Base-by-base conservation (phyloP, 1,140 invertebrate genomes). In the Plectus sambesii region DNA sequence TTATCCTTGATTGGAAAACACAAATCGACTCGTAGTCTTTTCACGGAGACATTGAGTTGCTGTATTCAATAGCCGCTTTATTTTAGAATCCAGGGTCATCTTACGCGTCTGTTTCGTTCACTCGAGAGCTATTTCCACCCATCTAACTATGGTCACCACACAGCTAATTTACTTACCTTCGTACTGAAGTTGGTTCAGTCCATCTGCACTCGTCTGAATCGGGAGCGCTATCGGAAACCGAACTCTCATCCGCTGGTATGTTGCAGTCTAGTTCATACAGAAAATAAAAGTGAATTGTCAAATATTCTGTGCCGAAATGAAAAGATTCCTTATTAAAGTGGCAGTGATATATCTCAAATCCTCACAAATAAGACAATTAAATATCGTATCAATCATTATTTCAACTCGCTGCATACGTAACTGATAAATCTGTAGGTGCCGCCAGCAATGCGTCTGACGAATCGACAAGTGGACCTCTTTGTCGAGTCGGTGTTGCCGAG, bases 121-220 rank as follows among this genome's bases (percentile, higher is more conserved):
- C 71, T 89, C 2, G 83, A 87, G 68, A 86, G 84, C 5, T 93
- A 87, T 72, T 81, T 82, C 61, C 83, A 93, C 73, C 84, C 85
- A 42, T 87, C 87, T 0, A 93, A 93, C 69, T 67, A 72, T 48
- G 87, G 87, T 8, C 72, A 75, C 22, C 90, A 86, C 84, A 76
- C 80, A 19, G 25, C 20, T 29, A 58, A 58, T 22, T 17, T 63
- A 25, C 25, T 63, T 5, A 55, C 41, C 3, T 61, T 66, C 45
- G 3, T 57, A 6, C 39, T 37, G 19, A 58, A 59, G 42, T 38
- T 62, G 23, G 12, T 20, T 57, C n/a, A 24, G 43, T n/a, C 42
- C 30, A 2, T 43, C 48, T 12, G 50, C 67, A 42, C 55, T 27
- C 55, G 67, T 24, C 41, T 67, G 1, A 41, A 50, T 15, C 47